These are phyloP conservation scores for Crotophaga sulcirostris DNA, from an alignment of 2,113 vertebrate species.

Conservation along the genomic window DNA sequence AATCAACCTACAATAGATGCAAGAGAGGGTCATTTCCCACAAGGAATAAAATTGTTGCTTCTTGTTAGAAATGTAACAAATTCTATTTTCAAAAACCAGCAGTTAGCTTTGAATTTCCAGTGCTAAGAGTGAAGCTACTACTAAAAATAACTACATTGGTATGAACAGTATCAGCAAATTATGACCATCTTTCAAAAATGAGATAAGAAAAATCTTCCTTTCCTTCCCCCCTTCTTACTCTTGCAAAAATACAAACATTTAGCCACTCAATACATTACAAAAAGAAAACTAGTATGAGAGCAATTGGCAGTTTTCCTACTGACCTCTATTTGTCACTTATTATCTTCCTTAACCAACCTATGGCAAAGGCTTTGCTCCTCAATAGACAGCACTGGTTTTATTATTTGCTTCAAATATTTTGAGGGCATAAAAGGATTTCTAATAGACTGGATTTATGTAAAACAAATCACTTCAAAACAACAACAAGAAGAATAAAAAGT, in stretches of 20 bases:
- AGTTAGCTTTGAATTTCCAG: conserved; percentile 29
- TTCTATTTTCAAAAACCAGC: background rate
- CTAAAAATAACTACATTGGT: background rate
- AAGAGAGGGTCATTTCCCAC: background rate
- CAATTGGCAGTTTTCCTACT: background rate
- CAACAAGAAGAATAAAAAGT: background rate
- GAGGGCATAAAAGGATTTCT: background rate
- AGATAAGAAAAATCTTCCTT: background rate
- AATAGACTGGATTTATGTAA: background rate
- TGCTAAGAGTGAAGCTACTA: background rate
- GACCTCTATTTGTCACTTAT: background rate
- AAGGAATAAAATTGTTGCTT: background rate
- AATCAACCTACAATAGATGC: conserved; percentile 87
- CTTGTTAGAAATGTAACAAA: background rate
- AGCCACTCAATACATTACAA: background rate
- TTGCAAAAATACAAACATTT: background rate
- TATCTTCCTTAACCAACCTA: background rate
- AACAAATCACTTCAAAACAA: background rate
- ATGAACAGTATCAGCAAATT: background rate
- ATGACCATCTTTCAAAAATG: background rate
- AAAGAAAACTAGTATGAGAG: background rate
- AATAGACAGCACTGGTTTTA: background rate
- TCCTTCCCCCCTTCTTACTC: background rate
- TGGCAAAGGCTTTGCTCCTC: background rate
- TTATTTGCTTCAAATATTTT: background rate